phyloP scores from a whole-genome alignment of 1,140 invertebrate species.

The Ylistrum balloti region DNA sequence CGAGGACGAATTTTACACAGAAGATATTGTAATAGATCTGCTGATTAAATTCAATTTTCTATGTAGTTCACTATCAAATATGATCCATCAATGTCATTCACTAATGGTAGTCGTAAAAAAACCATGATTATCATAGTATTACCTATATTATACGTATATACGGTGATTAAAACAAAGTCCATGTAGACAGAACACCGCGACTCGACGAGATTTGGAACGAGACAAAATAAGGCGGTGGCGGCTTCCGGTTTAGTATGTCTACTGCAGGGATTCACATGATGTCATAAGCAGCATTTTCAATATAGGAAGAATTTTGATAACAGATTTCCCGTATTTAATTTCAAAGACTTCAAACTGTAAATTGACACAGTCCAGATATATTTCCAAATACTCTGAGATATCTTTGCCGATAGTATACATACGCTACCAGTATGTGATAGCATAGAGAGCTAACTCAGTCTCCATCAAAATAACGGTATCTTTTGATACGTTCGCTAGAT shows the following conservation, averaged over 20 bases:
- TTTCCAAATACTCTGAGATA: neutral
- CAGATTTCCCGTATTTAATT: neutral
- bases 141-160: neutral
- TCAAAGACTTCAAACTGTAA: neutral
- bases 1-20: neutral
- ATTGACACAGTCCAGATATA: neutral
- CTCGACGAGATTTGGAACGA: neutral
- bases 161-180: neutral
- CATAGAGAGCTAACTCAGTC: neutral
- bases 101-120: neutral
- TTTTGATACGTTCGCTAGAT: neutral
- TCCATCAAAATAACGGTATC: neutral
- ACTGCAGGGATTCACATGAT: neutral
- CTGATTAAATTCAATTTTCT: neutral
- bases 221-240: neutral
- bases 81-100: constrained; percentile 1
- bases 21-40: neutral
- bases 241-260: neutral
- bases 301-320: neutral
- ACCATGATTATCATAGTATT: neutral
- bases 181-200: neutral
- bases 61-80: neutral
- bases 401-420: neutral
- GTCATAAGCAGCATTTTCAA: neutral
- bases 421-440: neutral